These are phyloP conservation scores for Colius striatus DNA, from an alignment of 2,113 vertebrate species.

Conservation along the genomic window DNA sequence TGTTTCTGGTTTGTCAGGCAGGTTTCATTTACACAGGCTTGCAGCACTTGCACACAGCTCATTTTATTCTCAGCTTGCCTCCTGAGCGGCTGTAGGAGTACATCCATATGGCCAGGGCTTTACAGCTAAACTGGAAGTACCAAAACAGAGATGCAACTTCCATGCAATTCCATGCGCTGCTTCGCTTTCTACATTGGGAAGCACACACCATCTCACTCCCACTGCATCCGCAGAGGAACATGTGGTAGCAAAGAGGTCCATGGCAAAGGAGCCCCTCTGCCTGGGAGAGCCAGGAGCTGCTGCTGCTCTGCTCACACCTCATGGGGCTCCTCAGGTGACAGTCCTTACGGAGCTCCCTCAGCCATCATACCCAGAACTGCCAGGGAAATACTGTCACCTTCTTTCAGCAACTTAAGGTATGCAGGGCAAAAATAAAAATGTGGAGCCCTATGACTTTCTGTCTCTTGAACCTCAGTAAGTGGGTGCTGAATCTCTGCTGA, in stretches of 20 bases:
- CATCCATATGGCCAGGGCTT: constrained; percentile 43
- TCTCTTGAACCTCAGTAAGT: background rate
- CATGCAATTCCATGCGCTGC: constrained; percentile 2
- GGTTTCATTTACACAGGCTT: constrained; percentile 55
- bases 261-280: background rate
- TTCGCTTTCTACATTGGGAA: constrained; percentile 19
- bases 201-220: background rate
- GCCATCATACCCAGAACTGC: background rate
- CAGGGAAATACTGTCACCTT: background rate
- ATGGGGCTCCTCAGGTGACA: rapidly evolving
- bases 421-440: background rate
- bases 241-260: background rate
- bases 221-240: background rate
- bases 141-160: constrained; percentile 57
- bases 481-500: background rate
- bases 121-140: constrained; percentile 44
- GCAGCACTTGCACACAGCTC: constrained; percentile 48
- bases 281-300: background rate
- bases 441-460: background rate
- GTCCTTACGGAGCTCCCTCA: background rate
- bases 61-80: constrained; percentile 70
- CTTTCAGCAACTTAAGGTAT: background rate
- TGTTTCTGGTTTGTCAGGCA: constrained; percentile 60
- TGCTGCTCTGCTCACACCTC: background rate
- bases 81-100: constrained; percentile 58